phyloP scores from a whole-genome alignment of 37 sponge, comb jelly and placozoan genomes.

The Geodia barretti region DNA sequence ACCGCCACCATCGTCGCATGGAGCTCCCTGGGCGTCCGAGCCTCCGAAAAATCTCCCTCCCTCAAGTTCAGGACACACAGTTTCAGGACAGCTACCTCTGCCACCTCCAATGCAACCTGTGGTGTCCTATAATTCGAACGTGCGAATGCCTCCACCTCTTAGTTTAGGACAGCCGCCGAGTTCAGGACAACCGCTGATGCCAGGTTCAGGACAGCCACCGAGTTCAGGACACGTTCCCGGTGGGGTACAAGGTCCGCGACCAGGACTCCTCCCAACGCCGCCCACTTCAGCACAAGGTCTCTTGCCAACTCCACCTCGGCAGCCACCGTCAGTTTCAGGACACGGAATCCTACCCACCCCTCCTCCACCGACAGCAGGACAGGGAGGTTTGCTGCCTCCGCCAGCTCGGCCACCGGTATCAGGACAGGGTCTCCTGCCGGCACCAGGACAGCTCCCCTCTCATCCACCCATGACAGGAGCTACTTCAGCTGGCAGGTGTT shows the following conservation, averaged over 20 bases:
- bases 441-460: neutral
- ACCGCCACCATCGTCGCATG: no score
- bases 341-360: neutral
- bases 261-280: constrained; percentile 2
- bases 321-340: neutral
- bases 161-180: neutral
- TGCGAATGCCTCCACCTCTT: neutral
- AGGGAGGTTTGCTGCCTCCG: neutral
- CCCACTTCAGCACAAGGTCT: constrained; percentile 10
- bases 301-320: constrained; percentile 4
- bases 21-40: no score
- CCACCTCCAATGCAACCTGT: no score
- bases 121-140: neutral
- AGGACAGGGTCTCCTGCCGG: neutral
- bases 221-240: neutral
- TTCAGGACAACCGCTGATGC: neutral
- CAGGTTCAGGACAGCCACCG: neutral
- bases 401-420: neutral
- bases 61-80: no score
- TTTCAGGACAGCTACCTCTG: neutral
- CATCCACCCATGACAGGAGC: neutral
- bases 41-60: no score
- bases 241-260: neutral
- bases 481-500: neutral
- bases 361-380: no score